Evolutionary conservation across 2,113 vertebrate species (phyloP), one percentile per base, ranked within the genome.

Genomic region (Myocastor coypus): DNA sequence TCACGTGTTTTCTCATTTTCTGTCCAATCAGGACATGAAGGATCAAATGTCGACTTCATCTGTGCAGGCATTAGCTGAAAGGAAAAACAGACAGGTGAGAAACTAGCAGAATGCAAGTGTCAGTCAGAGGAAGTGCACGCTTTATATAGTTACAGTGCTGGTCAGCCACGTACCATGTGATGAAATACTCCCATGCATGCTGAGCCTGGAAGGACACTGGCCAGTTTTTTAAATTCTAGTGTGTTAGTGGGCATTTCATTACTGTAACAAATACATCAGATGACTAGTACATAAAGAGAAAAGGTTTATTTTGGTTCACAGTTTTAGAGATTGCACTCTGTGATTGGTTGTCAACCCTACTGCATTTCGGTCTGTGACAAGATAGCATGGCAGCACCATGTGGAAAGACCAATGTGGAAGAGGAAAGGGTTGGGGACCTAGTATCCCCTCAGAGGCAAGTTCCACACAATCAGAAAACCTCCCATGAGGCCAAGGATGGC

Each of bases 31-130:
- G 99, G 99, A 99, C 66, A 99, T 99, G 99, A 99, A 99, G 98
- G 99, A 99, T 97, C 99, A 99, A 95, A 99, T 99, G 99, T 99
- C 99, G 8, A 98, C 99, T 97, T 99, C 99, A 69, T 98, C 98
- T 52, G 86, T 98, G 64, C 98, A 99, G 93, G 98, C 99, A 0
- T 96, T 99, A 83, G 93, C 98, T 61, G 99, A 99, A 94, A 99
- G 98, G 22, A 99, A 99, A 97, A 99, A 98, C 96, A 98, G 99
- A 95, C 99, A 99, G 99, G 99, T 99, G 80, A 98, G 99, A 97
- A 95, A 50, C 68, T 32, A 19, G 4, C 71, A 52, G n/a, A 59
- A 84, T 83, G 1, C 20, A 46, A 75, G 4, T 88, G 80, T 90
- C 50, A 37, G 4, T 61, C 78, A 75, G 71, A 88, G 78, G 57